These are phyloP conservation scores for Noctilio leporinus DNA, from an alignment of 2,113 vertebrate genomes.

Conservation along the genomic window DNA sequence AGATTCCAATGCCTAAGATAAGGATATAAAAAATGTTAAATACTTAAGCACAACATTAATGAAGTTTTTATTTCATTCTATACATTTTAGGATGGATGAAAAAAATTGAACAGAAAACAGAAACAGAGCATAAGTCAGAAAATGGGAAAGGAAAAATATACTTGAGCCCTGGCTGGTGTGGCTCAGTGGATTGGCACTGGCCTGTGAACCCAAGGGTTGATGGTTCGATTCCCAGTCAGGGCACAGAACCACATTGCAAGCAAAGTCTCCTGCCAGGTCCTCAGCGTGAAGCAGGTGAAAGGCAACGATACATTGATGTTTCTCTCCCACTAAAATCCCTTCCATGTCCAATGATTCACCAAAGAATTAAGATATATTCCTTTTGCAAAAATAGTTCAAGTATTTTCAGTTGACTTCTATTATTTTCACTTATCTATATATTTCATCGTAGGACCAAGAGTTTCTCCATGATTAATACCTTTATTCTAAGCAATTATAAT, in stretches of 20 bases:
- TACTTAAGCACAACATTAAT: neutral
- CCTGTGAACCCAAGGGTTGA: too few relatives aligned
- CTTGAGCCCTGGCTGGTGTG: too few relatives aligned
- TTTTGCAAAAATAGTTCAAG: neutral
- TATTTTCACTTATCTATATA: conserved; percentile 28
- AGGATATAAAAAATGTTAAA: neutral
- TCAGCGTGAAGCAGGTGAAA: too few relatives aligned
- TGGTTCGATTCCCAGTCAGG: too few relatives aligned
- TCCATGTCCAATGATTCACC: neutral
- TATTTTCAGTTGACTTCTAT: neutral
- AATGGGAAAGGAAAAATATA: neutral
- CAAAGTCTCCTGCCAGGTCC: too few relatives aligned
- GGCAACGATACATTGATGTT: too few relatives aligned
- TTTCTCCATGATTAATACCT: conserved; percentile 66
- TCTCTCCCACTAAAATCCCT: too few relatives aligned
- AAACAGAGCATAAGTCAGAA: neutral
- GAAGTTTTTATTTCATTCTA: neutral
- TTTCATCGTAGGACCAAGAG: conserved; percentile 46
- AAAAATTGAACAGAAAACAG: neutral
- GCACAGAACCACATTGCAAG: too few relatives aligned
- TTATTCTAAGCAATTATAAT: conserved; percentile 67
- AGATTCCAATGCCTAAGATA: neutral
- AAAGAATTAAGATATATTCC: neutral
- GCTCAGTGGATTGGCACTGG: too few relatives aligned
- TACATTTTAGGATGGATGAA: neutral